Evolutionary conservation across 2,113 vertebrate species (phyloP), one percentile per base, ranked within the genome.

Genomic region (Embiotoca jacksoni): DNA sequence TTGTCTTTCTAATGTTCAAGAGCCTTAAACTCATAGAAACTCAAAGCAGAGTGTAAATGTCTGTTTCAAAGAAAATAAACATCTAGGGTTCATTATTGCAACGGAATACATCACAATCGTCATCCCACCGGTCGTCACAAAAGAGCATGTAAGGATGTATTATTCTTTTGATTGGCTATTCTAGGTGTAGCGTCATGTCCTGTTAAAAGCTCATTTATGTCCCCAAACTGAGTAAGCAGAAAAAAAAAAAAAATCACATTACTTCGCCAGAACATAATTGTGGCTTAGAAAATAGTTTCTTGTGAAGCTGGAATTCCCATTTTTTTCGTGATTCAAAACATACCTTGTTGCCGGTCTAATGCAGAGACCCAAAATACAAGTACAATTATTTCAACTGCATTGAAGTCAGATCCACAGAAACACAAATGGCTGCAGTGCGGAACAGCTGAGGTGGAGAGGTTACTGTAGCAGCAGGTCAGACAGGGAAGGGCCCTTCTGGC

Each of bases 371-470:
- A 36, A 30, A 1, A 0, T 9, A 37, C 16, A 8, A 35, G 9
- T 31, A 59, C 33, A 9, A 3, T 68, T 32, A 10, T 39, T 46
- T 35, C 16, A 39, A 55, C 56, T 37, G 3, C 6, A 14, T 2
- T 6, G 37, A 46, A 16, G 32, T 16, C 4, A 35, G 23, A 65
- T 50, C 9, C 2, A 16, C 33, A 59, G 61, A 46, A 41, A 70
- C 16, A 5, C 33, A 57, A 32, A 57, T 1, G 15, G 41, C 39
- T 37, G 55, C 72, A 61, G 83, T 39, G 58, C n/a, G 33, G 44
- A 83, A 89, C 89, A 92, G 88, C 90, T 87, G 89, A 85, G 58
- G 74, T 78, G 71, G 81, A 90, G 74, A 74, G 76, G 77, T 67
- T 72, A 30, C 6, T 57, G 59, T 44, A 79, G 81, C 84, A 92